A percentile compares a stretch with the other conserved stretches of the same genome.
Conservation (phyloP, 1,140 invertebrate species). For the Adelges cooleyi region DNA sequence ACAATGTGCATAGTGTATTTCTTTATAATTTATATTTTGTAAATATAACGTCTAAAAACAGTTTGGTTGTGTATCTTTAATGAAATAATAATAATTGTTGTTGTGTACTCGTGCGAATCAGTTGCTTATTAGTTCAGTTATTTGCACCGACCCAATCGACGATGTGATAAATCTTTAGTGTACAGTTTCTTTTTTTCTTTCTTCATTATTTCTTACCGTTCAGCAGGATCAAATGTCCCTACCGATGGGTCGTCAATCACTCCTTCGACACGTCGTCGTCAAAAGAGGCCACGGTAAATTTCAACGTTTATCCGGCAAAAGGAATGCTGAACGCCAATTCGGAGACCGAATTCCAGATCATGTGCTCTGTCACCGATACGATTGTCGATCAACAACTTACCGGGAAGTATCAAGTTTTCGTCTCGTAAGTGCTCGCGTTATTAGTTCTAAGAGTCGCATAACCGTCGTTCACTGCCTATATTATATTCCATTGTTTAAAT, state of each 20-base stretch:
- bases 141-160: not conserved
- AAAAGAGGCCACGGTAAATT: conserved; percentile 1
- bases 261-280: not conserved
- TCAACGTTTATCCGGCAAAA: conserved; percentile 13
- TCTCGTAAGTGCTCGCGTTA: not conserved
- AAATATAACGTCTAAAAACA: too few species aligned
- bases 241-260: conserved; percentile 16
- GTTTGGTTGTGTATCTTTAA: too few species aligned
- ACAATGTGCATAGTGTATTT: too few species aligned
- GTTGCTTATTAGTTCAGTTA: too few species aligned
- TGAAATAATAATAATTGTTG: too few species aligned
- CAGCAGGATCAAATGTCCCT: conserved; percentile 13
- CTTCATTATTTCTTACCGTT: not conserved
- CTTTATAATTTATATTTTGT: too few species aligned
- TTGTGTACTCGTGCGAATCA: too few species aligned
- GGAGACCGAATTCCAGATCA: not conserved
- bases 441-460: too few species aligned
- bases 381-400: not conserved
- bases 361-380: not conserved
- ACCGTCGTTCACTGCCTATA: too few species aligned
- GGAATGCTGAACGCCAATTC: not conserved
- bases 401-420: not conserved
- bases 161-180: conserved; percentile 1
- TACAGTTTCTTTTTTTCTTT: not conserved
- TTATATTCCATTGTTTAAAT: too few species aligned